phyloP scores from a whole-genome alignment of 1,140 invertebrate genomes.

The Acromyrmex echinatior region DNA sequence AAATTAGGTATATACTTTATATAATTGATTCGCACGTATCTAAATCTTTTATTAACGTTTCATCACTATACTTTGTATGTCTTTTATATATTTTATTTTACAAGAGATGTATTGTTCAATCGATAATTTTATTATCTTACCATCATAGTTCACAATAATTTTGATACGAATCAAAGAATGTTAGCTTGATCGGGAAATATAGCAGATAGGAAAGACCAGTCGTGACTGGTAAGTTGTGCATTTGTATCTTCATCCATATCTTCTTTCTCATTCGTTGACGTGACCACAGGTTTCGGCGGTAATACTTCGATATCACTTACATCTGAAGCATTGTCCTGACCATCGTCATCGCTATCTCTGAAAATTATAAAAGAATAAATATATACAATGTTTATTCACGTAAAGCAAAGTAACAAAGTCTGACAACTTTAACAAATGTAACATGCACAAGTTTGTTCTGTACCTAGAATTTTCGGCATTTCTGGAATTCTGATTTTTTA shows the following conservation, averaged over 20 bases:
- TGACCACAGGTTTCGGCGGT: slow-evolving; percentile 5
- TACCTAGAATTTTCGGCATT: slow-evolving; percentile 64
- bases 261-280: slow-evolving; percentile 26
- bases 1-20: background rate
- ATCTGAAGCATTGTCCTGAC: slow-evolving; percentile 43
- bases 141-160: background rate
- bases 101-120: background rate
- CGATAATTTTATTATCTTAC: slow-evolving; percentile 2
- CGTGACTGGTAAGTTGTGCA: slow-evolving; percentile 69
- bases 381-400: background rate
- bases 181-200: slow-evolving; percentile 71
- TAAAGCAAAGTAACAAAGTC: background rate
- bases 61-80: background rate
- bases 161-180: slow-evolving; percentile 4
- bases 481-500: slow-evolving; percentile 56
- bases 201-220: slow-evolving; percentile 81
- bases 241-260: slow-evolving; percentile 62
- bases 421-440: slow-evolving; percentile 7
- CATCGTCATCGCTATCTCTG: slow-evolving; percentile 26
- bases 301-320: slow-evolving; percentile 58
- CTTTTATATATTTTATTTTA: background rate
- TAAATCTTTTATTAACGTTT: background rate
- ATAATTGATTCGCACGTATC: background rate
- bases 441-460: background rate
- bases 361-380: slow-evolving; percentile 12